Percentiles rank a stretch among this genome's conserved stretches.
Conservation (phyloP, 2,797 vertebrate genomes). For the Numenius phaeopus region DNA sequence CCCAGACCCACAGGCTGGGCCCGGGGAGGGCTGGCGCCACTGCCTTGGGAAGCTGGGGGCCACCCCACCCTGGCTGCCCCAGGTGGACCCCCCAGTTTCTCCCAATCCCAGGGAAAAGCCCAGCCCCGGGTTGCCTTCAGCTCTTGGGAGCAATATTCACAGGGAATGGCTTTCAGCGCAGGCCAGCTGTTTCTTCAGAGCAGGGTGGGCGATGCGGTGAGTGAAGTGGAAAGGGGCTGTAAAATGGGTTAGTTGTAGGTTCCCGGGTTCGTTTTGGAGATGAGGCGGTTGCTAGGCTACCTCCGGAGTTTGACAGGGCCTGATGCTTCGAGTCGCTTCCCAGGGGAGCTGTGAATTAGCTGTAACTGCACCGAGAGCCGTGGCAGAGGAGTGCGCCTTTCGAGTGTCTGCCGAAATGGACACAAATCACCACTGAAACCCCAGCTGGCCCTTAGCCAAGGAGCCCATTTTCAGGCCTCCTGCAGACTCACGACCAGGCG, state of each 20-base stretch:
- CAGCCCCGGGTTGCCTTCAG: accelerated
- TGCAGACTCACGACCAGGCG: neutral
- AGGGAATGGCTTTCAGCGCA: accelerated
- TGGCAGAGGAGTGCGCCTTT: neutral
- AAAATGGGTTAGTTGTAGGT: slow-evolving; percentile 58
- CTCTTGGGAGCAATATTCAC: neutral
- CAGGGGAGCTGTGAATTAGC: slow-evolving; percentile 72
- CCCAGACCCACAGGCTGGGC: accelerated
- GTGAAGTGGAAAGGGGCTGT: slow-evolving; percentile 33
- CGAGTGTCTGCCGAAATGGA: neutral
- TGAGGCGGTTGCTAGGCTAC: slow-evolving; percentile 75
- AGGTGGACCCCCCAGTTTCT: neutral
- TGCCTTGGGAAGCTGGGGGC: neutral
- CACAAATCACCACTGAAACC: slow-evolving; percentile 46
- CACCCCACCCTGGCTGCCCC: neutral
- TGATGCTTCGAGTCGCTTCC: slow-evolving; percentile 61
- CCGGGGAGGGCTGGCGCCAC: neutral
- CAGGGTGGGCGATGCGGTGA: neutral
- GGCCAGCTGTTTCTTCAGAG: neutral
- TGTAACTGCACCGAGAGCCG: slow-evolving; percentile 39
- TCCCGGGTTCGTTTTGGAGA: slow-evolving; percentile 48
- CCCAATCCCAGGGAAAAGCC: neutral
- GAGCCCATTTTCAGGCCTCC: slow-evolving; percentile 28
- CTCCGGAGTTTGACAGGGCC: slow-evolving; percentile 73
- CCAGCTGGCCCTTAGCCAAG: neutral